Evolutionary conservation across 2,888 invertebrate species (phyloP).

Genomic region (Liposcelis brunnea): DNA sequence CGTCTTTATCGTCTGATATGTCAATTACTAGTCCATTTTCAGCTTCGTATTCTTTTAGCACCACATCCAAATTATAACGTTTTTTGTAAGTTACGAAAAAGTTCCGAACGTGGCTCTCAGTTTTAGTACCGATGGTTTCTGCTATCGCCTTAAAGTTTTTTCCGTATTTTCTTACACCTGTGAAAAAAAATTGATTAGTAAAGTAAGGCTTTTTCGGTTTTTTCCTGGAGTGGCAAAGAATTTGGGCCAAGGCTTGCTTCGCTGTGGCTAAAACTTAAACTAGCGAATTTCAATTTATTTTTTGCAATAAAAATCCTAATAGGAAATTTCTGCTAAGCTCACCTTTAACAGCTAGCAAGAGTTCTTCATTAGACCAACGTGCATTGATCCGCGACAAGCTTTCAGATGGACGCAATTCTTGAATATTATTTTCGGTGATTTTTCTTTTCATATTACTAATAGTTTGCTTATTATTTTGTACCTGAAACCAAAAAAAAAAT

Average conservation of each 20-base stretch:
- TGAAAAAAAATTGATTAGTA: conserved; percentile 10
- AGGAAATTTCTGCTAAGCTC: too few species aligned
- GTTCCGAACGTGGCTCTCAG: conserved; percentile 76
- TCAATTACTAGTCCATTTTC: conserved; percentile 37
- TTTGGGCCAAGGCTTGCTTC: too few species aligned
- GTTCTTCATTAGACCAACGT: conserved; percentile 85
- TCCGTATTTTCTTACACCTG: conserved; percentile 42
- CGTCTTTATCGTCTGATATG: conserved; percentile 19
- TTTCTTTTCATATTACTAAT: conserved; percentile 74
- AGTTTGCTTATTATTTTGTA: conserved; percentile 87
- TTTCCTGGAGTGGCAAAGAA: neutral
- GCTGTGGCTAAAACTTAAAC: too few species aligned
- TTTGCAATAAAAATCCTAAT: too few species aligned
- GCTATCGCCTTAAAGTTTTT: conserved; percentile 88
- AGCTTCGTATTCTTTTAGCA: conserved; percentile 70
- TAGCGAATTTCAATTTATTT: too few species aligned
- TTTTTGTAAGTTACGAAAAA: conserved; percentile 86
- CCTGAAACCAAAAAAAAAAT: conserved; percentile 37
- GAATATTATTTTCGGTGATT: conserved; percentile 37
- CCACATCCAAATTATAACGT: conserved; percentile 71
- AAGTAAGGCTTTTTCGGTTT: neutral
- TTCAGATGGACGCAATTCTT: conserved; percentile 44
- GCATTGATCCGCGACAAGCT: conserved; percentile 57
- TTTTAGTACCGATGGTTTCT: conserved; percentile 87
- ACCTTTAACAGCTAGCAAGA: conserved; percentile 79